Base-by-base conservation (phyloP, 2,888 invertebrate species). In the Lissonota sp. region DNA sequence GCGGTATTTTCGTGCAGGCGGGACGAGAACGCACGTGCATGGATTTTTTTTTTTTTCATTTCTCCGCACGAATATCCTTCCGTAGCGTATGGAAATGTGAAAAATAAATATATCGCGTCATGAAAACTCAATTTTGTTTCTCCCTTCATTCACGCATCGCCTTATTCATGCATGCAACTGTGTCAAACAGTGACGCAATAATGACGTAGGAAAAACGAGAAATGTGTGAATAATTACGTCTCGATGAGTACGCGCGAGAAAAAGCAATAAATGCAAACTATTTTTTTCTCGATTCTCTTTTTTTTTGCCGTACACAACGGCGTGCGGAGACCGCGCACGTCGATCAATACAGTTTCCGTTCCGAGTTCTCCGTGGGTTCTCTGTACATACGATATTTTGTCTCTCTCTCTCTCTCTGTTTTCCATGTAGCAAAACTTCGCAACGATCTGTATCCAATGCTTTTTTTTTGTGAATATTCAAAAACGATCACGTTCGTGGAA, bases 311-410 rank as follows among this genome's bases (percentile, higher is more conserved):
- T 44, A 44, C 67, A 67, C 66, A 75, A 62, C 67, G 66, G 73
- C 57, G 67, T 75, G 57, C 74, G 74, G 74, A 81, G 70, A 75
- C 75, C 67, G 66, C 78, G 78, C 78, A 66, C 74, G 62, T 55
- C 74, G 81, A 81, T 81, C 81, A 81, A 81, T 81, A 81, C 81
- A 78, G 81, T 78, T 81, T 81, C 81, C 78, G 78, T 74, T 75
- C 74, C 40, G 78, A 78, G 71, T 78, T 75, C 72, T 64, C 69
- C 53, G 66, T 42, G 40, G 12, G 49, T 58, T 77, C 64, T 74
- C 78, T 73, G 40, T 60, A 51, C 71, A 62, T 51, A 72, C 40
- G 42, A 42, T 42, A 12, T 26, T 55, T 46, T 44, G 44, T 73
- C 62, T 72, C 49, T 37, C 42, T 62, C 26, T 8, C 51, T 5